A percentile compares a stretch with the other conserved stretches of the same genome.
phyloP scores from a whole-genome alignment of 2,113 vertebrate genomes.

The Hiodon tergisus region DNA sequence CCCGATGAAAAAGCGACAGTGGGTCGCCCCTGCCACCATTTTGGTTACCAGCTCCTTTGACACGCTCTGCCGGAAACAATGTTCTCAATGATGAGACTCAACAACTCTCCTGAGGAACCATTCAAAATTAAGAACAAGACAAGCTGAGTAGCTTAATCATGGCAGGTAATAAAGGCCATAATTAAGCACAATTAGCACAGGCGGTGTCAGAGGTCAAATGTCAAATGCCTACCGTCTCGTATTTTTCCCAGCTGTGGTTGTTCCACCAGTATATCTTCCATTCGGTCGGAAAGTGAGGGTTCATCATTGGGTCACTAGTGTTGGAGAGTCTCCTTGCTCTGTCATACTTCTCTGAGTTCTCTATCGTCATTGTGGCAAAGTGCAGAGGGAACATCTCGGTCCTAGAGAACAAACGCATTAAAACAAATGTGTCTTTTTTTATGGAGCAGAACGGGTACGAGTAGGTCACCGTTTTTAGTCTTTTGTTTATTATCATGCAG shows the following conservation, averaged over 20 bases:
- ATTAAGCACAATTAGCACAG: background rate
- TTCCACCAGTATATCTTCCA: conserved; percentile 45
- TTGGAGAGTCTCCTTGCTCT: conserved; percentile 42
- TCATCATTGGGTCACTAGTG: conserved; percentile 20
- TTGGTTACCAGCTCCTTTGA: conserved; percentile 25
- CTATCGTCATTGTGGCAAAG: conserved; percentile 39
- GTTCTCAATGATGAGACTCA: background rate
- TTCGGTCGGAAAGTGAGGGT: conserved; percentile 37
- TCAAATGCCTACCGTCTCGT: conserved; percentile 18
- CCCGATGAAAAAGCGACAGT: conserved; percentile 25
- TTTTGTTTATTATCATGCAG: no score
- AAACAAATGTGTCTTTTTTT: background rate
- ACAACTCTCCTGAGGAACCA: background rate
- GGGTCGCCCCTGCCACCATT: conserved; percentile 17
- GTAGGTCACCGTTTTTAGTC: no score
- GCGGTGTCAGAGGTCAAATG: background rate
- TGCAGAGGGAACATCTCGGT: background rate
- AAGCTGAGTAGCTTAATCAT: no score
- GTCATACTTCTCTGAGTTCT: conserved; percentile 2
- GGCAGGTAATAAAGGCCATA: no score
- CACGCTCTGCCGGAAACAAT: conserved; percentile 17
- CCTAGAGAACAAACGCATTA: conserved; percentile 15
- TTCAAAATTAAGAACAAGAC: conserved; percentile 19
- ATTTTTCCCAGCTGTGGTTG: conserved; percentile 24
- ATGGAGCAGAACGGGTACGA: no score